A percentile compares a stretch with the other conserved stretches of the same genome.
Evolutionary conservation across 2,888 invertebrate genomes (phyloP).

Genomic region (Gisinianus flammeolus): DNA sequence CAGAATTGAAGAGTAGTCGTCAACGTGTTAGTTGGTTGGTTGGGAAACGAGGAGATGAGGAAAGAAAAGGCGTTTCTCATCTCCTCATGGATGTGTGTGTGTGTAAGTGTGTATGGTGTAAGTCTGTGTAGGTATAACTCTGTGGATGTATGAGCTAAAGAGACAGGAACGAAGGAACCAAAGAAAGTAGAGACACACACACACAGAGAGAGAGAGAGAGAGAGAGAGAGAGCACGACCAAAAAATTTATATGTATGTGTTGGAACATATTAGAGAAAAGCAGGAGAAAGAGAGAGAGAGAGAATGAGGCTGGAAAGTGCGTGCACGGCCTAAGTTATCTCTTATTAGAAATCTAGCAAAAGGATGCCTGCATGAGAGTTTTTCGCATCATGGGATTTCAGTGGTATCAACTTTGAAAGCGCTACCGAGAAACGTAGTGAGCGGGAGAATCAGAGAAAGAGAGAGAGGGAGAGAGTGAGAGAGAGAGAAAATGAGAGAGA

Average conservation of each 20-base stretch:
- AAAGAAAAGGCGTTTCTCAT: not conserved
- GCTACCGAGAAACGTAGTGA: not conserved
- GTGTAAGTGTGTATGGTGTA: no score
- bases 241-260: not conserved
- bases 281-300: slow-evolving; percentile 13
- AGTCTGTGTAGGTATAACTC: no score
- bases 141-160: no score
- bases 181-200: no score
- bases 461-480: no score
- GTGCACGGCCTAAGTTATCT: slow-evolving; percentile 34
- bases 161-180: no score
- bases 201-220: no score
- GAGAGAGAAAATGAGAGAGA: not conserved
- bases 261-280: not conserved
- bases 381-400: slow-evolving; percentile 18
- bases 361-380: slow-evolving; percentile 40
- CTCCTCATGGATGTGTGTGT: not conserved
- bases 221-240: no score
- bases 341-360: slow-evolving; percentile 40
- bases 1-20: not conserved
- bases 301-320: slow-evolving; percentile 31
- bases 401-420: not conserved
- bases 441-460: not conserved
- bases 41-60: not conserved
- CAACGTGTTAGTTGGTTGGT: slow-evolving; percentile 8